A percentile compares a stretch with the other conserved stretches of the same genome.
phyloP scores from a whole-genome alignment of 2,797 vertebrate species.

The Sparus aurata region DNA sequence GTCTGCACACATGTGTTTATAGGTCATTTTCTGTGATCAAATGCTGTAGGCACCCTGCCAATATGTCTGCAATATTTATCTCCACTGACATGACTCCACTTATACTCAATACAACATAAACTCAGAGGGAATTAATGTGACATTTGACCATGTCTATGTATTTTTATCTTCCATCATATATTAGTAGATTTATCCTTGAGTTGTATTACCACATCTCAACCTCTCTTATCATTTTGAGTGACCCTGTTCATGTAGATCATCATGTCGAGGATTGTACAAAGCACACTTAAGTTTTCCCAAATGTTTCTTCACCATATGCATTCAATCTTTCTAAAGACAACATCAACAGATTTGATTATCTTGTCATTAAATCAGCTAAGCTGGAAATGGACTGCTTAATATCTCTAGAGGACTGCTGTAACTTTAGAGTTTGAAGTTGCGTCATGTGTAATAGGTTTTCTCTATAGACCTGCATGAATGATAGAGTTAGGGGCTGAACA shows the following conservation, averaged over 20 bases:
- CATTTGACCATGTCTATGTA: conserved; percentile 46
- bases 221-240: conserved; percentile 44
- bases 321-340: conserved; percentile 48
- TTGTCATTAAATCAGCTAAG: conserved; percentile 44
- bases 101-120: conserved; percentile 59
- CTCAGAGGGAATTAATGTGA: conserved; percentile 48
- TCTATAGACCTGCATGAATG: conserved; percentile 20
- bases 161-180: conserved; percentile 54
- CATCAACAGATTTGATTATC: conserved; percentile 54
- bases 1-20: conserved; percentile 38
- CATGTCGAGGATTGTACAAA: conserved; percentile 29
- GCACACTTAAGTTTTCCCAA: conserved; percentile 49
- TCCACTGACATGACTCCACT: conserved; percentile 52
- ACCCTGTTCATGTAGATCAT: conserved; percentile 41
- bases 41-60: conserved; percentile 65
- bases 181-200: conserved; percentile 50
- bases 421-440: conserved; percentile 28
- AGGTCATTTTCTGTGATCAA: conserved; percentile 17
- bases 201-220: conserved; percentile 43
- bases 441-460: conserved; percentile 21
- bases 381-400: conserved; percentile 36
- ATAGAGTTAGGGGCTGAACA: background rate
- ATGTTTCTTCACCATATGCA: conserved; percentile 44
- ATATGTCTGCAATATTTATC: conserved; percentile 41
- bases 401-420: conserved; percentile 37